Percentiles rank a stretch among this genome's conserved stretches.
These are phyloP conservation scores for Parauchenoglanis ngamensis DNA, from an alignment of 2,797 vertebrate genomes.

Conservation along the genomic window DNA sequence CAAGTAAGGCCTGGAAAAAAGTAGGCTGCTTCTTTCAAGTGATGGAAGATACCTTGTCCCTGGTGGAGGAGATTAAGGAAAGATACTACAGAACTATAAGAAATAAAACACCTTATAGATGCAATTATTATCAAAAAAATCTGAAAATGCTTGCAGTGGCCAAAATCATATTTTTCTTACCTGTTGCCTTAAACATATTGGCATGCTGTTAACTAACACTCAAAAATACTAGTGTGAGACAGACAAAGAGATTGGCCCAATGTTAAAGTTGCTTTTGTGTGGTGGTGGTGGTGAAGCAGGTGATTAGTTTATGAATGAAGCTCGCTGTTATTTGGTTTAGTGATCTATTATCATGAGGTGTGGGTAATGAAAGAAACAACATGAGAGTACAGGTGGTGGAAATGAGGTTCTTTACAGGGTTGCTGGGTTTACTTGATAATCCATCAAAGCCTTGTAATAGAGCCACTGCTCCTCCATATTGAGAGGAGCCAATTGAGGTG, in stretches of 20 bases:
- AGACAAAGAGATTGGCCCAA: background rate
- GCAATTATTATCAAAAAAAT: background rate
- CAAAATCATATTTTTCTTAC: background rate
- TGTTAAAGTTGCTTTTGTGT: background rate
- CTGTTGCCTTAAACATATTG: background rate
- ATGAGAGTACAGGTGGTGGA: background rate
- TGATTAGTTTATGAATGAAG: background rate
- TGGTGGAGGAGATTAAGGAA: background rate
- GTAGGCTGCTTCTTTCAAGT: background rate
- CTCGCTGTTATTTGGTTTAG: background rate
- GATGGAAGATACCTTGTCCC: background rate
- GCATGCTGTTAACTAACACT: background rate
- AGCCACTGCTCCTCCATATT: background rate
- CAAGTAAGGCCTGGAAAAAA: background rate
- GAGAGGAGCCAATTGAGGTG: background rate
- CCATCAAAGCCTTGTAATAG: background rate
- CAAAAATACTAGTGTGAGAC: background rate
- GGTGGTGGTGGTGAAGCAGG: background rate
- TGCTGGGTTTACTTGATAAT: background rate
- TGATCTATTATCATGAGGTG: background rate
- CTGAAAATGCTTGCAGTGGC: background rate
- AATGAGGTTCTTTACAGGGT: background rate
- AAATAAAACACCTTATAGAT: background rate
- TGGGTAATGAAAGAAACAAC: background rate
- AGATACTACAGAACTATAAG: background rate